phyloP scores from a whole-genome alignment of 2,888 invertebrate genomes.

The Campoplex capitator region DNA sequence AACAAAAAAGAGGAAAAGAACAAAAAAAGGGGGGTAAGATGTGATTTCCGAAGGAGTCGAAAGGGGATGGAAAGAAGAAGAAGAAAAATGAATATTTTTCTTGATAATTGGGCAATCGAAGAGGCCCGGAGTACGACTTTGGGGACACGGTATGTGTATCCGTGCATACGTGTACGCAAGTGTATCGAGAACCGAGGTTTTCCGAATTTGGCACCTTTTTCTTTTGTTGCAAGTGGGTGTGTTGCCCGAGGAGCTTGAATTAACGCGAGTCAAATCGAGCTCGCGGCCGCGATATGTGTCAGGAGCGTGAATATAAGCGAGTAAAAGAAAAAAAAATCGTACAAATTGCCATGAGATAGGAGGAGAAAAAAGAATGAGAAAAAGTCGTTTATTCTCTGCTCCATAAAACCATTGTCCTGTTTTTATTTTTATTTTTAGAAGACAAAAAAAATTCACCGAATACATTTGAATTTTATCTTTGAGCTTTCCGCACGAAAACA shows the following conservation, averaged over 20 bases:
- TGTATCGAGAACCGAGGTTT: slow-evolving; percentile 69
- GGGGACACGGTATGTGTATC: neutral
- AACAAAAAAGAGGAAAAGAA: too few species aligned
- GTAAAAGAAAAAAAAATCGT: neutral
- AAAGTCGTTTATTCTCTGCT: neutral
- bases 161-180: slow-evolving; percentile 2
- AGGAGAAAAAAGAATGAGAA: neutral
- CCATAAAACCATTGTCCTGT: neutral
- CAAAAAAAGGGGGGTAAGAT: too few species aligned
- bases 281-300: neutral
- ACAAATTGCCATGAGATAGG: neutral
- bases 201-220: slow-evolving; percentile 69
- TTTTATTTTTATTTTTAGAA: neutral
- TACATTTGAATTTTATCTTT: neutral
- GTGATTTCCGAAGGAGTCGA: too few species aligned
- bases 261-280: slow-evolving; percentile 14
- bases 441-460: neutral
- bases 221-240: slow-evolving; percentile 8
- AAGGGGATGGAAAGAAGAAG: neutral
- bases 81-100: neutral
- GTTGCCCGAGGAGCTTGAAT: slow-evolving; percentile 4
- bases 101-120: neutral
- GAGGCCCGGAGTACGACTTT: neutral
- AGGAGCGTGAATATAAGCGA: slow-evolving; percentile 2
- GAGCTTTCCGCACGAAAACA: neutral